Evolutionary conservation across 2,888 invertebrate genomes (phyloP).

Genomic region (Neoaliturus tenellus): DNA sequence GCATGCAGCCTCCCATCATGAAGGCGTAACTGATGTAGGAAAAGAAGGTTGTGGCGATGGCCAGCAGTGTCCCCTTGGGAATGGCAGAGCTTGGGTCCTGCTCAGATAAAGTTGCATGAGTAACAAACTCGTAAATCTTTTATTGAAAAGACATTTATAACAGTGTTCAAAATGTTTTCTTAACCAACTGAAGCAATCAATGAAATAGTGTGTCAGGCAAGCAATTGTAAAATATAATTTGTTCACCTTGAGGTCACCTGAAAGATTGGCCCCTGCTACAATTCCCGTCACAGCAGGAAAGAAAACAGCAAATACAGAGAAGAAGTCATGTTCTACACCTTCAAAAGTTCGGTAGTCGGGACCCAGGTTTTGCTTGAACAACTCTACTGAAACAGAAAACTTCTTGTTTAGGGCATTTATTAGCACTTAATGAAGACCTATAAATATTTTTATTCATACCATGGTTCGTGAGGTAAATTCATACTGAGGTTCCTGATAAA

Average conservation of each 20-base stretch:
- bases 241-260: conserved; percentile 94
- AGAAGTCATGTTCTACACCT: conserved; percentile 90
- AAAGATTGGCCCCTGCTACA: conserved; percentile 98
- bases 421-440: too few species aligned
- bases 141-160: too few species aligned
- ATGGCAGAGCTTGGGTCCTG: conserved; percentile 93
- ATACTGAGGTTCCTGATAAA: too few species aligned
- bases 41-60: conserved; percentile 90
- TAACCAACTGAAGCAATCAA: too few species aligned
- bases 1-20: conserved; percentile 83
- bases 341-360: conserved; percentile 87
- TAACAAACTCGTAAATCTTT: too few species aligned
- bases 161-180: too few species aligned
- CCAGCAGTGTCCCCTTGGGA: conserved; percentile 94
- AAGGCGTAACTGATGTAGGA: conserved; percentile 92
- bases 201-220: too few species aligned
- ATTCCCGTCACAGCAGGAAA: conserved; percentile 99
- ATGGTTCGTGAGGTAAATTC: too few species aligned
- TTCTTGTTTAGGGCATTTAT: not conserved
- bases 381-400: conserved; percentile 76
- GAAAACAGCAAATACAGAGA: conserved; percentile 97
- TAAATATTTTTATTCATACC: too few species aligned
- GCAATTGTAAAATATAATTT: too few species aligned
- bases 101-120: not conserved
- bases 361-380: conserved; percentile 84